phyloP scores from a whole-genome alignment of 2,797 vertebrate species.

The Meriones psammophilus region DNA sequence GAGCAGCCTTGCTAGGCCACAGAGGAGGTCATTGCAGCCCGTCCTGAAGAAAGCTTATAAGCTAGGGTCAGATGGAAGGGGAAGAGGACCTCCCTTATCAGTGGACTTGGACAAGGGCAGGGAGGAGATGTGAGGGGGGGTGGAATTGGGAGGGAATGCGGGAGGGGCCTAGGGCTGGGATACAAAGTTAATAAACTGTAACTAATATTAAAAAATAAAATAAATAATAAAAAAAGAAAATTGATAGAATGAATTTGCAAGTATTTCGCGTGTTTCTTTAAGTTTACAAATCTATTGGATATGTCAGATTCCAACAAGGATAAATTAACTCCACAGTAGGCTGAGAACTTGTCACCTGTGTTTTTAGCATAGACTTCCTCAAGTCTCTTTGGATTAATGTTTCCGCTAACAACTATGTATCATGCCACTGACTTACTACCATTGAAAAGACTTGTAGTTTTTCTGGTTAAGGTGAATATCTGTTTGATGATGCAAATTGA shows the following conservation, averaged over 20 bases:
- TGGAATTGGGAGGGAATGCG: too few species aligned
- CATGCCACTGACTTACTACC: background rate
- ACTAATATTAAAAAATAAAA: too few species aligned
- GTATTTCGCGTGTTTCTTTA: constrained; percentile 15
- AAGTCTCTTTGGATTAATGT: constrained; percentile 61
- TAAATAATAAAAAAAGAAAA: too few species aligned
- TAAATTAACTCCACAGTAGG: background rate
- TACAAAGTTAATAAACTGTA: too few species aligned
- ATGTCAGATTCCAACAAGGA: background rate
- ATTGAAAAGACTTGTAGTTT: constrained; percentile 34
- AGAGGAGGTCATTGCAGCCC: too few species aligned
- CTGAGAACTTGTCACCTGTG: background rate
- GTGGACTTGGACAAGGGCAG: too few species aligned
- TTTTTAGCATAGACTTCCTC: constrained; percentile 17
- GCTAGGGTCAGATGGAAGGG: too few species aligned
- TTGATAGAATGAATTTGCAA: background rate
- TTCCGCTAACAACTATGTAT: constrained; percentile 52
- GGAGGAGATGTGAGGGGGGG: too few species aligned
- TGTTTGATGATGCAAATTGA: constrained; percentile 42
- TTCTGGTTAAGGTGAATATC: constrained; percentile 37
- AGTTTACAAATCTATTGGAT: background rate
- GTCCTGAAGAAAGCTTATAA: too few species aligned
- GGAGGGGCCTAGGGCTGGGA: too few species aligned
- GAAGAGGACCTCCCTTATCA: too few species aligned
- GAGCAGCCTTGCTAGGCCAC: too few species aligned